Conservation (phyloP, 2,113 vertebrate genomes). For the Passer montanus region DNA sequence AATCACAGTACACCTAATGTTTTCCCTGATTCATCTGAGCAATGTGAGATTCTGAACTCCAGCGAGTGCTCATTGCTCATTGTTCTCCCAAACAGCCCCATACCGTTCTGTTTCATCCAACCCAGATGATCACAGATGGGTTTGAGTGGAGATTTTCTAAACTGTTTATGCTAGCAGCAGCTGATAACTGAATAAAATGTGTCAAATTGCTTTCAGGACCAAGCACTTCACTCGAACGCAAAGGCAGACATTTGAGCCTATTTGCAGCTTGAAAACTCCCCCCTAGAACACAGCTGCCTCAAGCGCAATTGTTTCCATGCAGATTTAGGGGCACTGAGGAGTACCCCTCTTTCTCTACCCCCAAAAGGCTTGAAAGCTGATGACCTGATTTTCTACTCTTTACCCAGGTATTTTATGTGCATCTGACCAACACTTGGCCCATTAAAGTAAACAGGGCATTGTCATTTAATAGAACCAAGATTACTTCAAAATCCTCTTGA, state of each 20-base stretch:
- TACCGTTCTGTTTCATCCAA: not conserved
- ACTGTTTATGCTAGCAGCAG: conserved; percentile 42
- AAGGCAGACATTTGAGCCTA: not conserved
- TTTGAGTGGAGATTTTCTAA: not conserved
- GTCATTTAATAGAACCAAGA: not conserved
- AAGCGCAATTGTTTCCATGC: not conserved
- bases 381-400: not conserved
- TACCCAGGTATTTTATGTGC: not conserved
- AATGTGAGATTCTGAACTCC: conserved; percentile 47
- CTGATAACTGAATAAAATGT: conserved; percentile 44
- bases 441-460: conserved; percentile 11
- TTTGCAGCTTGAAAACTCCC: conserved; percentile 26
- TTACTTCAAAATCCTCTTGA: conserved; percentile 10
- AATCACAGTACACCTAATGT: conserved; percentile 42
- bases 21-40: conserved; percentile 65
- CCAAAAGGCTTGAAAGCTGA: not conserved
- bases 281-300: not conserved
- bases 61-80: conserved; percentile 42
- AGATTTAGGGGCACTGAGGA: not conserved
- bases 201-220: conserved; percentile 35
- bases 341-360: not conserved
- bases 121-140: conserved; percentile 30
- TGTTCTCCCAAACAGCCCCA: conserved; percentile 52
- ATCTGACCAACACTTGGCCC: not conserved
- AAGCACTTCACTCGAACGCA: conserved; percentile 9